Conservation (phyloP, 2,888 invertebrate species). For the Eilema griseolum region DNA sequence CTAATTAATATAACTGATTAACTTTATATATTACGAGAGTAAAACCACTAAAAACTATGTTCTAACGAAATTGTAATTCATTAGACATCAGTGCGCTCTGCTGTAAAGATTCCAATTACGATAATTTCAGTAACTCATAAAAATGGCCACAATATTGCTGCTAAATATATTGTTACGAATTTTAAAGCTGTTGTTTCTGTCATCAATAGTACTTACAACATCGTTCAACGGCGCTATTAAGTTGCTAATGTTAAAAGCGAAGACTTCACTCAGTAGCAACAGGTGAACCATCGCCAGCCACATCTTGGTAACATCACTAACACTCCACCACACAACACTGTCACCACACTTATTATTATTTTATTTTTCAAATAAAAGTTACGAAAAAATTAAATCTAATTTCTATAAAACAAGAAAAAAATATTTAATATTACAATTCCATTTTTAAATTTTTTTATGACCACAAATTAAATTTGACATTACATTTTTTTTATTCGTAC, state of each 20-base stretch:
- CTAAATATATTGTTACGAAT: slow-evolving; percentile 30
- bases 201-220: slow-evolving; percentile 63
- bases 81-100: slow-evolving; percentile 16
- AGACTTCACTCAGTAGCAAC: slow-evolving; percentile 70
- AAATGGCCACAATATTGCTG: slow-evolving; percentile 28
- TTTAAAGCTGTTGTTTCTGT: slow-evolving; percentile 24
- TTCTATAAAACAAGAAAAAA: not conserved
- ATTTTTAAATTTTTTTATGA: slow-evolving; percentile 30
- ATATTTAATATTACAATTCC: slow-evolving; percentile 24
- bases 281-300: slow-evolving; percentile 72
- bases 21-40: not conserved
- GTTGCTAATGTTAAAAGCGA: slow-evolving; percentile 71
- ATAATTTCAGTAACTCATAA: slow-evolving; percentile 25
- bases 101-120: slow-evolving; percentile 30
- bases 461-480: slow-evolving; percentile 36
- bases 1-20: too few relatives aligned
- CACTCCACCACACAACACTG: slow-evolving; percentile 57
- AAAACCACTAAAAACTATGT: not conserved
- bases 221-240: slow-evolving; percentile 58
- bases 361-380: slow-evolving; percentile 1
- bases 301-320: slow-evolving; percentile 76
- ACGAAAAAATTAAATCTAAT: not conserved
- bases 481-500: slow-evolving; percentile 54
- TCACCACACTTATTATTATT: slow-evolving; percentile 37
- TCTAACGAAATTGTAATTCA: slow-evolving; percentile 21